phyloP scores from a whole-genome alignment of 2,888 invertebrate genomes.

The Sminthurinus aureus region DNA sequence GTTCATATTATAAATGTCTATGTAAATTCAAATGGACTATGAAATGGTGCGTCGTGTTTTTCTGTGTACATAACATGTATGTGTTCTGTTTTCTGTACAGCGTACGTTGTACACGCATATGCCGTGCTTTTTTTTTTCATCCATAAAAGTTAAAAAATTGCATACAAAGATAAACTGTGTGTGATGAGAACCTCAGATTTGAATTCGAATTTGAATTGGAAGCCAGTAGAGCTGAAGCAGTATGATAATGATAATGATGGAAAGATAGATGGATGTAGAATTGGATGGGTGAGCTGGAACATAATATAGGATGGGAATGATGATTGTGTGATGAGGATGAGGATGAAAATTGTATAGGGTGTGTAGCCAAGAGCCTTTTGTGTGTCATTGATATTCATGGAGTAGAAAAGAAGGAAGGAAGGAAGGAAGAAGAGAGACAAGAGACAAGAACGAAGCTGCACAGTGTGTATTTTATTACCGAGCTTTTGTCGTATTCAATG shows the following conservation, averaged over 20 bases:
- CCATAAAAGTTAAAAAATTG: conserved; percentile 15
- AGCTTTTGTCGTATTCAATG: conserved; percentile 45
- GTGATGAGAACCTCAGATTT: neutral
- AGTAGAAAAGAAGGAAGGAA: neutral
- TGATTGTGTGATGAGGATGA: conserved; percentile 25
- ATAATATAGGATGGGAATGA: neutral
- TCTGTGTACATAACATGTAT: no score
- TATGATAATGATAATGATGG: no score
- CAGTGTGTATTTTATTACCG: conserved; percentile 38
- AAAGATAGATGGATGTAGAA: neutral
- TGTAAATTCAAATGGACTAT: neutral
- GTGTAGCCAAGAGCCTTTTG: conserved; percentile 17
- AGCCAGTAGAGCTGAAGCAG: no score
- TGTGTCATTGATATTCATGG: conserved; percentile 38
- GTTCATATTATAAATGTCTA: neutral
- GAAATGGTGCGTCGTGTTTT: neutral
- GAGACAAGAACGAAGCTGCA: conserved; percentile 24
- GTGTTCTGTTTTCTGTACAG: no score
- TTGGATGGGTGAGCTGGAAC: neutral
- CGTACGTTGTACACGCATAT: no score
- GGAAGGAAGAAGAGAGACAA: no score
- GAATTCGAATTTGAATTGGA: neutral
- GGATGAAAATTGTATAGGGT: neutral
- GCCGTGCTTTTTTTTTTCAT: neutral
- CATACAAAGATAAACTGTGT: conserved; percentile 18